Base-by-base conservation (phyloP, 1,140 invertebrate genomes). In the Drosophila biarmipes region DNA sequence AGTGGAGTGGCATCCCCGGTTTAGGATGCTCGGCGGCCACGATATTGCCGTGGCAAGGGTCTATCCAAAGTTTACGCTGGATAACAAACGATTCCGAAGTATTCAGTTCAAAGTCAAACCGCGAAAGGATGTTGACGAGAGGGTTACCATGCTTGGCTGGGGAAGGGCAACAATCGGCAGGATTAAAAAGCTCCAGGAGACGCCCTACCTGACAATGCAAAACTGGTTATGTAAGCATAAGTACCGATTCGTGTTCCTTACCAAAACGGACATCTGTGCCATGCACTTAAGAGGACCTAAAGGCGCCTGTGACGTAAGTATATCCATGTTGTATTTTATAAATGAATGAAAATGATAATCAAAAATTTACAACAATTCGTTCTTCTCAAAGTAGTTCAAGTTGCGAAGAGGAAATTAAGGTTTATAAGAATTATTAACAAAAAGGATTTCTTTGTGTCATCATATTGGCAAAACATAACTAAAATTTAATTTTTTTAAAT, bases 221-320 rank as follows among this genome's bases (percentile, higher is more conserved):
- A 56, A 87, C 48, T 0, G 14, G 0, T n/a, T 6, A 8, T 87
- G 84, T 17, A 14, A 43, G 4, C 0, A 0, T 0, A 38, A 15
- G 0, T 24, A 56, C 31, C 15, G 54, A 4, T 87, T 89, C 17
- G 43, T 24, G 0, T 80, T 52, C 19, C 42, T 87, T 1, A 79
- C 67, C 0, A 12, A 17, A 0, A 21, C 63, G 0, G 84, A 87
- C 12, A 57, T 87, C n/a, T 87, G 84, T 54, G 84, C 84, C 0
- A 11, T 63, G 2, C 69, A 77, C 42, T 12, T 46, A 7, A 40
- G 29, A 0, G 79, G 79, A 62, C 4, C 46, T 3, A 17, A 31
- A 5, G 84, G 84, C 15, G 75, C 79, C 5, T 87, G 84, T 24
- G 84, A 87, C 63, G 82, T 87, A 6, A 24, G 62, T 63, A 3